Percentiles rank a stretch among this genome's conserved stretches.
Conservation (phyloP, 2,113 vertebrate genomes). For the Todiramphus chloris region DNA sequence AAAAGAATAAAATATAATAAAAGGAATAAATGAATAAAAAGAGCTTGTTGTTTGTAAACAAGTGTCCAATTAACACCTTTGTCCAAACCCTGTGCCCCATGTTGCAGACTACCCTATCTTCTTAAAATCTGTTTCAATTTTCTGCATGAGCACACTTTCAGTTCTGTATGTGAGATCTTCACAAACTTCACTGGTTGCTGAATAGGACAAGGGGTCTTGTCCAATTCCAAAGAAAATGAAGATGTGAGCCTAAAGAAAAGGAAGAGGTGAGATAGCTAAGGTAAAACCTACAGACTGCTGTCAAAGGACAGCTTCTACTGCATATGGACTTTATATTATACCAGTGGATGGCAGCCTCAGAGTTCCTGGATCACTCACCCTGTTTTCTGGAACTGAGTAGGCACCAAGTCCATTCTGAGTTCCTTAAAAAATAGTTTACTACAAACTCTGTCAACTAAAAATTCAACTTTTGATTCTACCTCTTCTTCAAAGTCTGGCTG, state of each 20-base stretch:
- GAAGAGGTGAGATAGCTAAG: background rate
- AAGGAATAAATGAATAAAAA: background rate
- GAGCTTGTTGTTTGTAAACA: background rate
- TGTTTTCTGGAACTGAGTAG: background rate
- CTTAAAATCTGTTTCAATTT: background rate
- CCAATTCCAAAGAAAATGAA: background rate
- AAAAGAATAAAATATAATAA: background rate
- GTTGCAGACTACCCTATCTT: background rate
- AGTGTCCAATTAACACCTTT: background rate
- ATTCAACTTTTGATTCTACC: background rate
- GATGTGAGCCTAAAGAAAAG: background rate
- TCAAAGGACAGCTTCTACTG: background rate
- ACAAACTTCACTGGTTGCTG: background rate
- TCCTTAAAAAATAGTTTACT: background rate
- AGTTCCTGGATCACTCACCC: background rate
- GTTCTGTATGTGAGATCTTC: background rate
- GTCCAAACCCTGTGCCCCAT: background rate
- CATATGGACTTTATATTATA: background rate
- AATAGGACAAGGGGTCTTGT: background rate
- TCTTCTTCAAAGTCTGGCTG: background rate
- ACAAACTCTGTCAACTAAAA: background rate
- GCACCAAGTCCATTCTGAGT: background rate
- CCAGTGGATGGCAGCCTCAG: rapidly evolving
- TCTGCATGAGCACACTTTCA: background rate
- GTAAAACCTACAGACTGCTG: background rate